A percentile compares a stretch with the other conserved stretches of the same genome.
phyloP scores from a whole-genome alignment of 2,888 invertebrate species.

The Oligia fasciuncula region DNA sequence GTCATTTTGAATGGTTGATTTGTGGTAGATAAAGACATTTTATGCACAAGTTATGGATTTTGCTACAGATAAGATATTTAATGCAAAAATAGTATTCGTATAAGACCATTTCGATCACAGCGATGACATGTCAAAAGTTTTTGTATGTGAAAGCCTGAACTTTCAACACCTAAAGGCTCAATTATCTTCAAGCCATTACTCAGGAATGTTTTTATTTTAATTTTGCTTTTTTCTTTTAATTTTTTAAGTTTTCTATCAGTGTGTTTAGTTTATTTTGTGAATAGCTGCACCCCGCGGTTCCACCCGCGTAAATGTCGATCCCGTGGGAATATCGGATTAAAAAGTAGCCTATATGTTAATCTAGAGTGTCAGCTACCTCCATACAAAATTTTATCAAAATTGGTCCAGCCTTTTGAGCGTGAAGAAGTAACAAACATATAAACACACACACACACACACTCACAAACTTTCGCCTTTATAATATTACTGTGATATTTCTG shows the following conservation, averaged over 20 bases:
- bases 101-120: not conserved
- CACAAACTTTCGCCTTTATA: too few relatives aligned
- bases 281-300: too few relatives aligned
- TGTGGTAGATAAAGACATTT: not conserved
- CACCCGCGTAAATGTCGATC: too few relatives aligned
- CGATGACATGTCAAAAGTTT: not conserved
- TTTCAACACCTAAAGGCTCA: not conserved
- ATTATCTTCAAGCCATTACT: not conserved
- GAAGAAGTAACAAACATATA: too few relatives aligned
- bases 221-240: not conserved
- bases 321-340: too few relatives aligned
- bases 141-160: not conserved
- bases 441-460: too few relatives aligned
- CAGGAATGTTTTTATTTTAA: not conserved
- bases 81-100: not conserved
- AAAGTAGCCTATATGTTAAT: too few relatives aligned
- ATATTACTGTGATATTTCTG: not conserved
- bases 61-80: not conserved
- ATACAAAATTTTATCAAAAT: too few relatives aligned
- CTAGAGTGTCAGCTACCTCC: too few relatives aligned
- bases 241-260: not conserved
- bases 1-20: not conserved
- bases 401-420: too few relatives aligned
- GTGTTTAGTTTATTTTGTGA: not conserved
- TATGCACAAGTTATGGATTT: not conserved